Evolutionary conservation across 2,888 invertebrate genomes (phyloP).

Genomic region (Trichogramma dendrolimi): DNA sequence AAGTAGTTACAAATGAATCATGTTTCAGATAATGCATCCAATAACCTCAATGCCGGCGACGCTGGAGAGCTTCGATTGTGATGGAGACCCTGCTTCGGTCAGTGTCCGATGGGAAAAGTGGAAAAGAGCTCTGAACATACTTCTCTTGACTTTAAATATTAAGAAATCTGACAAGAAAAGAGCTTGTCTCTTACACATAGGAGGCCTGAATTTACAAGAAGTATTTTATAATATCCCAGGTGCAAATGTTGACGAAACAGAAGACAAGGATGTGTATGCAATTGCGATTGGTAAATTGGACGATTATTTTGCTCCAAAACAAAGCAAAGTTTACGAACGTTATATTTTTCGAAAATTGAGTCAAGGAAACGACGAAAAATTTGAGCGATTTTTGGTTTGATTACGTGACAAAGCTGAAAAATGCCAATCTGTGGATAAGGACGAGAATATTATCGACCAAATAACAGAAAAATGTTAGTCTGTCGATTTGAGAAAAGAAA

Average conservation of each 20-base stretch:
- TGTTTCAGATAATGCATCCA: too few species aligned
- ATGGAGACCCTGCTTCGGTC: neutral
- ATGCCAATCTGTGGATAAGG: constrained; percentile 39
- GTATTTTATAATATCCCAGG: constrained; percentile 20
- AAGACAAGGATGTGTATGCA: neutral
- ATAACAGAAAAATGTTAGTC: too few species aligned
- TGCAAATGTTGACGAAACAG: constrained; percentile 6
- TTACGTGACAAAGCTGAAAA: constrained; percentile 38
- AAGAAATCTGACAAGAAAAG: neutral
- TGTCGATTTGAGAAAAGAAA: too few species aligned
- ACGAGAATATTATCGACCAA: too few species aligned
- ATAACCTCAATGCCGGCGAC: too few species aligned
- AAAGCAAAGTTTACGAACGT: constrained; percentile 33
- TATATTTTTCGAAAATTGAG: constrained; percentile 37
- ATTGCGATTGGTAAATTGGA: constrained; percentile 31
- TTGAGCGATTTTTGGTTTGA: too few species aligned
- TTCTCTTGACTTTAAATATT: neutral
- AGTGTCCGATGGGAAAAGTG: neutral
- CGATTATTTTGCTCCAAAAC: constrained; percentile 33
- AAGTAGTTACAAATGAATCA: too few species aligned
- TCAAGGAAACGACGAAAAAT: constrained; percentile 39
- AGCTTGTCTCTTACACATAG: constrained; percentile 11
- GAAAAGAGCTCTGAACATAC: constrained; percentile 14
- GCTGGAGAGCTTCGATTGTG: too few species aligned
- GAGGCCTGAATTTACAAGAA: constrained; percentile 19